Evolutionary conservation across 2,797 vertebrate genomes (phyloP), one percentile per base, ranked within the genome.

Genomic region (Etheostoma nigrum): DNA sequence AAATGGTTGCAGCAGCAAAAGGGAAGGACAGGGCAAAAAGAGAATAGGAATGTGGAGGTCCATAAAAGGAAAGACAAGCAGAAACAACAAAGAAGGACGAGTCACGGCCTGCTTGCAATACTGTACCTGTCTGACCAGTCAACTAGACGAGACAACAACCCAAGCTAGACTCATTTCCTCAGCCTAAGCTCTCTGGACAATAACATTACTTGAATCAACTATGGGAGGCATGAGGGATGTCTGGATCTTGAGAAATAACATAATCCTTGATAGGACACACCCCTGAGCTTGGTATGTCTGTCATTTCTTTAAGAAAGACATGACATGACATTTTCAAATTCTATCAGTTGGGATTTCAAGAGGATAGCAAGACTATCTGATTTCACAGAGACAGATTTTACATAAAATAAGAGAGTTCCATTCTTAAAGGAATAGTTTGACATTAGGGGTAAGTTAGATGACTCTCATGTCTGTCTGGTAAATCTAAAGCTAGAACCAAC

Each of bases 91-190:
- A 81, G 52, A n/a, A 10, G 19, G 44, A 59, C 59, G 0, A 76
- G 81, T 74, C 14, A 0, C 19, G n/a, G 81, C 77, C 61, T 79
- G 74, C 53, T 72, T 33, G 58, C 45, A 69, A 72, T 61, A 53
- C 63, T 78, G 57, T 87, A 88, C 82, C 71, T 78, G 87, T 84
- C 64, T 77, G 81, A 79, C 83, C 47, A 67, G 76, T 76, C 79
- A 72, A 77, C 62, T 15, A 84, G 69, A 89, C 54, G 0, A 82
- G 81, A 82, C 71, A 6, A 76, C 77, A 71, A 49, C 76, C 48
- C 8, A 10, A 73, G 70, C 74, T 55, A 84, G 88, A 90, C 91
- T 94, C 73, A 93, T 94, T 94, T 95, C 93, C 93, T 93, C 85
- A 84, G 77, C 66, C 27, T 91, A 83, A 93, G 88, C 90, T 83